Conservation (phyloP, 64 coral and sea anemone species). For the Stichodactyla mertensii region DNA sequence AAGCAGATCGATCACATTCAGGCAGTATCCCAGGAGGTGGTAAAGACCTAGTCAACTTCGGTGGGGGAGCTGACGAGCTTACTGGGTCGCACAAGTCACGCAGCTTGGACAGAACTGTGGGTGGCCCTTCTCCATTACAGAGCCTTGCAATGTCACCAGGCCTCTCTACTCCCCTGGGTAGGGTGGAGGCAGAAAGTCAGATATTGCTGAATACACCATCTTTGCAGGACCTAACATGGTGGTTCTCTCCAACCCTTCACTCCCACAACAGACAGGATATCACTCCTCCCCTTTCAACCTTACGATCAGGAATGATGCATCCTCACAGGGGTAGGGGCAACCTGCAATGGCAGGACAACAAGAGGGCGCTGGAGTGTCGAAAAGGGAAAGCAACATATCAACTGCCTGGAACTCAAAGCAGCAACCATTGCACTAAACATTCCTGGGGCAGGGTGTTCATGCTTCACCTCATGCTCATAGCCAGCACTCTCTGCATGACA, state of each 20-base stretch:
- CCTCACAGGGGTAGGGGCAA: too few relatives aligned
- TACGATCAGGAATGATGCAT: too few relatives aligned
- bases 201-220: background rate
- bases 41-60: background rate
- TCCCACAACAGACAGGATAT: constrained; percentile 28
- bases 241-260: constrained; percentile 1
- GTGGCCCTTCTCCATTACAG: constrained; percentile 28
- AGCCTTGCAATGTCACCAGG: background rate
- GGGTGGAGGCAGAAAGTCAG: background rate
- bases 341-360: too few relatives aligned
- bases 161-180: background rate
- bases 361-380: too few relatives aligned
- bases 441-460: too few relatives aligned
- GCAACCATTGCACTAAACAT: too few relatives aligned
- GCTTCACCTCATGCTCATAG: too few relatives aligned
- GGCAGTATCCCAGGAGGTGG: background rate
- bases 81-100: constrained; percentile 24
- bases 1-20: background rate
- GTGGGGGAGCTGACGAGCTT: constrained; percentile 7
- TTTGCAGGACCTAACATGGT: constrained; percentile 35
- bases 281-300: background rate
- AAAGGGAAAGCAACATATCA: too few relatives aligned
- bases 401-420: too few relatives aligned
- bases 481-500: too few relatives aligned
- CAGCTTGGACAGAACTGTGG: constrained; percentile 33